Percentiles rank a stretch among this genome's conserved stretches.
These are phyloP conservation scores for Maccullochella peelii DNA, from an alignment of 2,113 vertebrate species.

Conservation along the genomic window DNA sequence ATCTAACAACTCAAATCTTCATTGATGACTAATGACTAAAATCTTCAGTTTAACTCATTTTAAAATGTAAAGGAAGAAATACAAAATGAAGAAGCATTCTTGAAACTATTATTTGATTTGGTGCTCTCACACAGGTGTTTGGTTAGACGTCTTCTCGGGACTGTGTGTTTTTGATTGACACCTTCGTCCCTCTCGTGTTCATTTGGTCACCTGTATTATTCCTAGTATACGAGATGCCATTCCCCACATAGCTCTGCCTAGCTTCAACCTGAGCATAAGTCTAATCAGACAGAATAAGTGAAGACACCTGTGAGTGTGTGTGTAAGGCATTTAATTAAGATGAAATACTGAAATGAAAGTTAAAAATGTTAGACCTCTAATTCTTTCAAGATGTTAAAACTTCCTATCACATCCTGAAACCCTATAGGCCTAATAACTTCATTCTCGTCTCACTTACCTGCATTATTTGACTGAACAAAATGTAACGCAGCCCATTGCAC, in stretches of 20 bases:
- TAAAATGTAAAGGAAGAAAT: background rate
- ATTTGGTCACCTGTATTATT: slow-evolving; percentile 15
- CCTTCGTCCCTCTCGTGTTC: slow-evolving; percentile 7
- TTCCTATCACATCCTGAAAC: background rate
- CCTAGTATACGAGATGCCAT: slow-evolving; percentile 1
- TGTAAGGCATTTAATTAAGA: slow-evolving; percentile 7
- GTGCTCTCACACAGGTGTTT: background rate
- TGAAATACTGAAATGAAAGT: slow-evolving; percentile 9
- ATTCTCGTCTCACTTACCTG: background rate
- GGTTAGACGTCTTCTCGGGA: background rate
- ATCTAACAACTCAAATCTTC: background rate
- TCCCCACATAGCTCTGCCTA: background rate
- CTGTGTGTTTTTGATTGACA: slow-evolving; percentile 25
- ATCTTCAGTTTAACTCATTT: background rate
- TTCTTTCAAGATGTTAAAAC: background rate
- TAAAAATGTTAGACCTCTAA: background rate
- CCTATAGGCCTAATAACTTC: too few species aligned
- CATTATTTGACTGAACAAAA: slow-evolving; percentile 4
- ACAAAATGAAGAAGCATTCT: background rate
- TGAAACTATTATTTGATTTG: too few species aligned
- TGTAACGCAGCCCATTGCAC: slow-evolving; percentile 5
- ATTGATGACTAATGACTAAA: background rate
- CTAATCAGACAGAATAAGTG: background rate
- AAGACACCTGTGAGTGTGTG: slow-evolving; percentile 8
- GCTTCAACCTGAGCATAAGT: slow-evolving; percentile 16